Evolutionary conservation across 92 coral and sea anemone genomes (phyloP), one percentile per base, ranked within the genome.

Genomic region (Phenganax stokvisi): DNA sequence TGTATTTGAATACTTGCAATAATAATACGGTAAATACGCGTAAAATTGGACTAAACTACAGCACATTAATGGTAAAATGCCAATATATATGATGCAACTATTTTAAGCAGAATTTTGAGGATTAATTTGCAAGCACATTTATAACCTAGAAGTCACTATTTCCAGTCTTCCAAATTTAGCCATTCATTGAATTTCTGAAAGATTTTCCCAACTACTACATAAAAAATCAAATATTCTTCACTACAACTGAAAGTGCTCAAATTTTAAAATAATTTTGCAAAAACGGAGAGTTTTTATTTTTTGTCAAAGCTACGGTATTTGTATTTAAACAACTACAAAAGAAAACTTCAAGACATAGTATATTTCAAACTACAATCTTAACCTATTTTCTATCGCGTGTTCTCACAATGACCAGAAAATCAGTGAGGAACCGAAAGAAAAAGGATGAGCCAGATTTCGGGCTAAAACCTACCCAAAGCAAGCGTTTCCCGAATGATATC

Each of bases 391-490:
- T 29, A 30, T 8, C 9, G 31, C 29, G 9, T 29, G 63, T 54
- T 61, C 13, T 44, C 37, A 74, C 13, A 55, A 67, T 64, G 79
- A 53, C 17, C 6, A 28, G 37, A 29, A 17, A 16, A 61, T 30
- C 30, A 85, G 72, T 54, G 51, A 28, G 52, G 27, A 58, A 70
- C 59, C 12, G 37, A 53, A 7, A 65, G 66, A 51, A 65, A 16
- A 12, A 71, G 10, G 55, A 67, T 56, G 64, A 53, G 53, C 52
- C 37, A 25, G 55, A 75, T 62, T 74, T 71, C 70, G 60, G 61
- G 72, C 89, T 28, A 77, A 29, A 12, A 86, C 92, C 67, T 63
- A 92, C 97, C 97, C 88, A 89, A 88, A 59, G 88, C 87, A 53
- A 77, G 54, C 1, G 97, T 89, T 57, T 91, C 89, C 59, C 89